Conservation (phyloP, 2,113 vertebrate species). For the Elaphurus davidianus region DNA sequence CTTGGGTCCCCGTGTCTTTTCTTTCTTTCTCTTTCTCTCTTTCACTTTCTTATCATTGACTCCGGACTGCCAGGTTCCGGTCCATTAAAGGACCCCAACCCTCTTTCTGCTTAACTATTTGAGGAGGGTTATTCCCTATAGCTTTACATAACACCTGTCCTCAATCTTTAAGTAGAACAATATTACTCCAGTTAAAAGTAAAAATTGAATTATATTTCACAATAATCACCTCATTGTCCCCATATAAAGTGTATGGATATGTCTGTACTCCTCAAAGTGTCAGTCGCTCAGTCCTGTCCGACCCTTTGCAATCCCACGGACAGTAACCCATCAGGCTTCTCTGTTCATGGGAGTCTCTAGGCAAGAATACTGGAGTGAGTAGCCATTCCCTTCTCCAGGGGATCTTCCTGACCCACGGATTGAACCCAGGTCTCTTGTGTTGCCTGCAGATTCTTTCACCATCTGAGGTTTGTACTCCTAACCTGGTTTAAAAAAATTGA, state of each 20-base stretch:
- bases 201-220: slow-evolving; percentile 5
- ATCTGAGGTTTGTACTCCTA: neutral
- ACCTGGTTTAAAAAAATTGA: neutral
- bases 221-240: neutral
- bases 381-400: neutral
- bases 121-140: neutral
- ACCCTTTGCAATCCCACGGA: neutral
- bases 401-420: neutral
- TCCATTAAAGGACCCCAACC: too few relatives aligned
- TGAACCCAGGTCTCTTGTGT: neutral
- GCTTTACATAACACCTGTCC: neutral
- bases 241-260: neutral
- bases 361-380: neutral
- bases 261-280: neutral
- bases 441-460: neutral
- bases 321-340: neutral
- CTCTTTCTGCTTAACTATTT: neutral
- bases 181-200: neutral
- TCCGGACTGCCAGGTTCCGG: too few relatives aligned
- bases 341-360: neutral
- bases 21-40: too few relatives aligned
- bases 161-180: neutral
- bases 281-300: neutral
- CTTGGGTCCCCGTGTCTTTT: too few relatives aligned
- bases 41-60: too few relatives aligned